Conservation (phyloP, 1,140 invertebrate genomes). For the Harpegnathos saltator region DNA sequence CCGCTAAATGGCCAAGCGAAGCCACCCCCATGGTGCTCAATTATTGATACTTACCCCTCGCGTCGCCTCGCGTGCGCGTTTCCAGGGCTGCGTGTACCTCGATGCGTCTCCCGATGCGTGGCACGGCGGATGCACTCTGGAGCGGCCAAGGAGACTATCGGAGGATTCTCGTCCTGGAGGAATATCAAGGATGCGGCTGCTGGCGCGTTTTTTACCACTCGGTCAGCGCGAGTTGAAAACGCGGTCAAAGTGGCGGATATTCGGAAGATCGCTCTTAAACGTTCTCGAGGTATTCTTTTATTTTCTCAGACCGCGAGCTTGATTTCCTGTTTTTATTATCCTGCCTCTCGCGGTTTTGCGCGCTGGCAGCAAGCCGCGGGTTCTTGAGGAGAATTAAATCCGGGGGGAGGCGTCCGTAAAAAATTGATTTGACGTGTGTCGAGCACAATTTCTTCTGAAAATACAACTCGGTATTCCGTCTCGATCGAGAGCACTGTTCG, state of each 20-base stretch:
- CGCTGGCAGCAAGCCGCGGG: too few relatives aligned
- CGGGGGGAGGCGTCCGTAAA: too few relatives aligned
- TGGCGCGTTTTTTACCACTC: background rate
- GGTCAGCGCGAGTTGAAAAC: background rate
- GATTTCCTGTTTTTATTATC: background rate
- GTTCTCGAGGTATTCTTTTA: background rate
- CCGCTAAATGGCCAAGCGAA: constrained; percentile 83
- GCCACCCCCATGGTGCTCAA: constrained; percentile 82
- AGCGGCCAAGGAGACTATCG: background rate
- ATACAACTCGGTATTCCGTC: too few relatives aligned
- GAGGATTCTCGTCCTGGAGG: too few relatives aligned
- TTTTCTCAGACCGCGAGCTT: background rate
- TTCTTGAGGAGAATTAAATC: too few relatives aligned
- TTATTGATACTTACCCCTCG: constrained; percentile 83
- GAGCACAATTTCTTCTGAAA: too few relatives aligned
- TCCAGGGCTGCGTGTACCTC: constrained; percentile 59
- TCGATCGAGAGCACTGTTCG: too few relatives aligned
- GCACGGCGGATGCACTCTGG: constrained; percentile 34
- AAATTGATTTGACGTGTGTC: too few relatives aligned
- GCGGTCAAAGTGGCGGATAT: too few relatives aligned
- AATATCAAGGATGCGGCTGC: background rate
- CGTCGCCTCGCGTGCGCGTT: constrained; percentile 48
- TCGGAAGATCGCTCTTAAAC: background rate
- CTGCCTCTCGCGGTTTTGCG: too few relatives aligned
- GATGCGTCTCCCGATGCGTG: constrained; percentile 51